Evolutionary conservation across 2,797 vertebrate genomes (phyloP).

Genomic region (Leptoclinus maculatus): DNA sequence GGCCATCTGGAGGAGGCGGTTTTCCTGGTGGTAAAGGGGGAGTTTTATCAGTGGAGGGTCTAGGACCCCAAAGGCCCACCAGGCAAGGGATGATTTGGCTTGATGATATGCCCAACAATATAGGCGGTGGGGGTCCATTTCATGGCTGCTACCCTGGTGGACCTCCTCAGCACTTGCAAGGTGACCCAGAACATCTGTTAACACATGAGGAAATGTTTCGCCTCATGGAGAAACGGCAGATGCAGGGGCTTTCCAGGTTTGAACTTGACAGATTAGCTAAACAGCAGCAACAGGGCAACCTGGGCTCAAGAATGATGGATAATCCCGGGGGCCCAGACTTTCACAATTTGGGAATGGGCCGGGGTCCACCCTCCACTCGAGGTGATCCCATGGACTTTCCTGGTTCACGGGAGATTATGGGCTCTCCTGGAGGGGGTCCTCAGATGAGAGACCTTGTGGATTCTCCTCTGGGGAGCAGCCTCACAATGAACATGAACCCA

Average conservation of each 20-base stretch:
- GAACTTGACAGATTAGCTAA: constrained; percentile 93
- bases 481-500: constrained; percentile 91
- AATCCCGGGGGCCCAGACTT: constrained; percentile 78
- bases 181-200: constrained; percentile 90
- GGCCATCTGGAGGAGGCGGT: constrained; percentile 73
- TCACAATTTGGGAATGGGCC: constrained; percentile 81
- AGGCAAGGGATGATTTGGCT: constrained; percentile 92
- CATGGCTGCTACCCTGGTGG: constrained; percentile 89
- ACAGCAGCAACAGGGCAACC: constrained; percentile 83
- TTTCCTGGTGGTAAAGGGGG: constrained; percentile 86
- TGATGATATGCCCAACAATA: constrained; percentile 91
- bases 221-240: constrained; percentile 91
- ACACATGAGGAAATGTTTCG: constrained; percentile 93
- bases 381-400: constrained; percentile 91
- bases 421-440: constrained; percentile 85
- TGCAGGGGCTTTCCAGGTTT: constrained; percentile 89
- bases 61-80: constrained; percentile 89
- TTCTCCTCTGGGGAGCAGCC: constrained; percentile 87
- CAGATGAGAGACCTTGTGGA: constrained; percentile 91
- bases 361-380: constrained; percentile 78
- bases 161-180: constrained; percentile 84
- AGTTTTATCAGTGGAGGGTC: constrained; percentile 89
- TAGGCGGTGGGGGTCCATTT: constrained; percentile 86
- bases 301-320: constrained; percentile 79
- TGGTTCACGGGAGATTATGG: constrained; percentile 89